These are phyloP conservation scores for Synergus japonicus DNA, from an alignment of 2,888 invertebrate genomes.

Conservation along the genomic window DNA sequence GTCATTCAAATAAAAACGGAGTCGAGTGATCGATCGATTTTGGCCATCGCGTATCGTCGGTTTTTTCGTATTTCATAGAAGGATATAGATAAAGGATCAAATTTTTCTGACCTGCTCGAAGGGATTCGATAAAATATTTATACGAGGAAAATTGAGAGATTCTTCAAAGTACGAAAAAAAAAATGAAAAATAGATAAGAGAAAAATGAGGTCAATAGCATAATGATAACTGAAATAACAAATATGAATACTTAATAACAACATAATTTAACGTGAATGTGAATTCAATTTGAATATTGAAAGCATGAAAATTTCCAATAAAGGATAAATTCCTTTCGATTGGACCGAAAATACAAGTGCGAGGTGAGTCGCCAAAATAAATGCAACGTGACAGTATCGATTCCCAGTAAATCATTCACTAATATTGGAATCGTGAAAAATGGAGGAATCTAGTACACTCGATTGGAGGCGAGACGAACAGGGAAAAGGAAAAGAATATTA, in stretches of 20 bases:
- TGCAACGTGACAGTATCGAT: constrained; percentile 54
- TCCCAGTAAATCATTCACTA: constrained; percentile 51
- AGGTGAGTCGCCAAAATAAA: constrained; percentile 21
- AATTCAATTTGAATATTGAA: constrained; percentile 7
- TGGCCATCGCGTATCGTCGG: constrained; percentile 16
- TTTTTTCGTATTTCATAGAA: constrained; percentile 10
- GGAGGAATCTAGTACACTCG: constrained; percentile 47
- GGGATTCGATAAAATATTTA: constrained; percentile 36
- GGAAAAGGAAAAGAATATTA: constrained; percentile 10
- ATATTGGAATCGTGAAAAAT: constrained; percentile 49
- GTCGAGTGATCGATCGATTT: neutral
- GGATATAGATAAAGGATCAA: constrained; percentile 14
- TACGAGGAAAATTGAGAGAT: neutral
- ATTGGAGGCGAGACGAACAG: constrained; percentile 44
- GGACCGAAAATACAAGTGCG: constrained; percentile 7
- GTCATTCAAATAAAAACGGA: neutral
- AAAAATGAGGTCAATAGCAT: no score
- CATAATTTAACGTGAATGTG: neutral
- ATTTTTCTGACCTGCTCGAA: constrained; percentile 17
- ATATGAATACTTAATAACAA: neutral
- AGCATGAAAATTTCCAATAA: constrained; percentile 16
- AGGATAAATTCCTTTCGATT: constrained; percentile 32
- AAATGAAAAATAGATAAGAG: no score
- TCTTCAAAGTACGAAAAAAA: neutral
- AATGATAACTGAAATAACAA: neutral